These are phyloP conservation scores for Protobothrops mucrosquamatus DNA, from an alignment of 2,113 vertebrate species.

Conservation along the genomic window DNA sequence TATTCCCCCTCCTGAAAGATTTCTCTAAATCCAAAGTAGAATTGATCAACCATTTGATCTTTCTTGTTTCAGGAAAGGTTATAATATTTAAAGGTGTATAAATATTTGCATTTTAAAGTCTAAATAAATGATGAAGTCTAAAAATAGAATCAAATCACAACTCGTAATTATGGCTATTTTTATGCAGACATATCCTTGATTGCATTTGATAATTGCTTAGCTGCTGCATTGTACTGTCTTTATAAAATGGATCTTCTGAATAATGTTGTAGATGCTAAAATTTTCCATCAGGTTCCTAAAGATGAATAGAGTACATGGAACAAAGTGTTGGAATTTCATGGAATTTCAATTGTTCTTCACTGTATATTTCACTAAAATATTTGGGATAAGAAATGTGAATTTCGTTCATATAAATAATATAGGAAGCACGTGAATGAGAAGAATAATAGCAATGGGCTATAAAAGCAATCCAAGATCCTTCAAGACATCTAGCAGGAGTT, in stretches of 20 bases:
- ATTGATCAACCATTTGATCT: not conserved
- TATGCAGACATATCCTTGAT: conserved; percentile 12
- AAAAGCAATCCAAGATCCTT: not conserved
- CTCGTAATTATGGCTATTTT: conserved; percentile 3
- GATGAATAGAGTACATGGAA: not conserved
- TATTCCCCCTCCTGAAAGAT: not conserved
- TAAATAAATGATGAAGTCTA: conserved; percentile 14
- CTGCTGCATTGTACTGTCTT: conserved; percentile 8
- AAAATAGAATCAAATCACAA: conserved; percentile 14
- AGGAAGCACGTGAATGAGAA: not conserved
- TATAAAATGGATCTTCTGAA: not conserved
- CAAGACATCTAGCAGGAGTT: not conserved
- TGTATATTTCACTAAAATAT: not conserved
- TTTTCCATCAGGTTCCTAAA: not conserved
- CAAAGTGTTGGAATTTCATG: not conserved
- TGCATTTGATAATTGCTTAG: not conserved
- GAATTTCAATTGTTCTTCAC: not conserved
- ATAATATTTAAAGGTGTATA: conserved; percentile 3
- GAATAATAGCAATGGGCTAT: not conserved
- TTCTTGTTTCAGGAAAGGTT: not conserved
- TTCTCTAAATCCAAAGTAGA: not conserved
- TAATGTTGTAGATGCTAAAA: not conserved
- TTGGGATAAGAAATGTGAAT: not conserved
- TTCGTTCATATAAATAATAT: not conserved
- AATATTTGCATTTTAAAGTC: conserved; percentile 33